Percentiles rank a stretch among this genome's conserved stretches.
phyloP scores from a whole-genome alignment of 2,888 invertebrate species.

The Belgica antarctica region DNA sequence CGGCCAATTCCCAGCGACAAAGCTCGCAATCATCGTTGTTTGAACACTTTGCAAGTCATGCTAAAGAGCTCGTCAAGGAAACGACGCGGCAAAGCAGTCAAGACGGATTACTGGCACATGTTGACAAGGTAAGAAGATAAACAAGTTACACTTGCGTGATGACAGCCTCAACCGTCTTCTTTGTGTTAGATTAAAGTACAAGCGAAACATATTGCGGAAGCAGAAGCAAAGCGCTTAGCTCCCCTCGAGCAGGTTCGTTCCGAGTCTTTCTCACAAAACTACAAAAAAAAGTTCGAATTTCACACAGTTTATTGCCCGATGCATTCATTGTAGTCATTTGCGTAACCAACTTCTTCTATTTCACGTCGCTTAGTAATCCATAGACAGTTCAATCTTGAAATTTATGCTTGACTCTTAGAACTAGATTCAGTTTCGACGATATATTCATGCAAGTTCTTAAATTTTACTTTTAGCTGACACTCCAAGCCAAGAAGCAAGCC shows the following conservation, averaged over 20 bases:
- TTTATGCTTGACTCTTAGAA: not conserved
- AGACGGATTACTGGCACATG: slow-evolving; percentile 81
- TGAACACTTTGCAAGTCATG: slow-evolving; percentile 84
- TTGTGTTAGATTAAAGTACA: slow-evolving; percentile 60
- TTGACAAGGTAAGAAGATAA: slow-evolving; percentile 71
- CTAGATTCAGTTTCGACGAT: not conserved
- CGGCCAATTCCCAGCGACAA: slow-evolving; percentile 61
- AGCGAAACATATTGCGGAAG: slow-evolving; percentile 66
- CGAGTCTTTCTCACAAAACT: not conserved
- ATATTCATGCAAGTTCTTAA: not conserved
- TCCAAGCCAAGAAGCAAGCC: slow-evolving; percentile 84
- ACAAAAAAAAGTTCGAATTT: too few species aligned
- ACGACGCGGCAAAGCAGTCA: slow-evolving; percentile 86
- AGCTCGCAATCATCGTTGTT: slow-evolving; percentile 80
- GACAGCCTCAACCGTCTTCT: not conserved
- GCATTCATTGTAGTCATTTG: not conserved
- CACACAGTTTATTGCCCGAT: not conserved
- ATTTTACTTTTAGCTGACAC: slow-evolving; percentile 63
- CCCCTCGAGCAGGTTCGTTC: slow-evolving; percentile 76
- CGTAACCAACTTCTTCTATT: not conserved
- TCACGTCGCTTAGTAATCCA: not conserved
- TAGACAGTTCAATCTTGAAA: not conserved
- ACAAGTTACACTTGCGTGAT: not conserved
- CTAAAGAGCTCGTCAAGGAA: slow-evolving; percentile 83
- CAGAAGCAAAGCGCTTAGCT: slow-evolving; percentile 72